These are phyloP conservation scores for Meloidogyne exigua DNA, from an alignment of 1,140 invertebrate species.

Conservation along the genomic window DNA sequence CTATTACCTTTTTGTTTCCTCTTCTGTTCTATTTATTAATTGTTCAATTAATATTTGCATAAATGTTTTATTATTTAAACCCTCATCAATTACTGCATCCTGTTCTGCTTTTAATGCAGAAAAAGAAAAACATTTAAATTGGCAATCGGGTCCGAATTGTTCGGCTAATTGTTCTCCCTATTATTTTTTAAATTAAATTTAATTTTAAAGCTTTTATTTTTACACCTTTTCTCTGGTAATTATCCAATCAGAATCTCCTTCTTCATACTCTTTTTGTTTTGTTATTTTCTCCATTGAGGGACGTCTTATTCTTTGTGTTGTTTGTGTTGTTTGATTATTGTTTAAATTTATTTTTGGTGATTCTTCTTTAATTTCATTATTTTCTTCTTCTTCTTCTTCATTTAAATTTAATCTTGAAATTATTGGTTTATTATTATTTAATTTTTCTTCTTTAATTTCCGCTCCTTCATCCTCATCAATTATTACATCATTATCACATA, in stretches of 20 bases:
- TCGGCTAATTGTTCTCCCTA: constrained; percentile 23
- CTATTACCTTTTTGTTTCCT: background rate
- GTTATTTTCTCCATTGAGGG: constrained; percentile 15
- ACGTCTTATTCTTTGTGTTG: constrained; percentile 13
- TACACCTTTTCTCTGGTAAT: background rate
- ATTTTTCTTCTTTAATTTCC: constrained; percentile 1
- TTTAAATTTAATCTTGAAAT: constrained; percentile 3
- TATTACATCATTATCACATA: constrained; percentile 32
- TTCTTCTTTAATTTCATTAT: background rate
- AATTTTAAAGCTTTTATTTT: background rate
- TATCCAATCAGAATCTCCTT: background rate
- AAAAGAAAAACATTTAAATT: constrained; percentile 31
- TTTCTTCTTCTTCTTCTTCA: constrained; percentile 13
- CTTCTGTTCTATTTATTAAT: constrained; percentile 3
- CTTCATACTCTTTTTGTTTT: constrained; percentile 19
- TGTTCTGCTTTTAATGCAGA: background rate
- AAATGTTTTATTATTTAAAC: constrained; percentile 1
- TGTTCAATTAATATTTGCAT: constrained; percentile 8
- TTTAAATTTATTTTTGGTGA: background rate
- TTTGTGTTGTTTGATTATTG: constrained; percentile 24
- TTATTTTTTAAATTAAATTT: background rate
- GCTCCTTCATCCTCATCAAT: constrained; percentile 15
- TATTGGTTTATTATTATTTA: constrained; percentile 3
- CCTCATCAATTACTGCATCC: background rate
- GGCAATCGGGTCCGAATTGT: constrained; percentile 29